These are phyloP conservation scores for Proales similis DNA, from an alignment of 1,140 invertebrate species.

Conservation along the genomic window DNA sequence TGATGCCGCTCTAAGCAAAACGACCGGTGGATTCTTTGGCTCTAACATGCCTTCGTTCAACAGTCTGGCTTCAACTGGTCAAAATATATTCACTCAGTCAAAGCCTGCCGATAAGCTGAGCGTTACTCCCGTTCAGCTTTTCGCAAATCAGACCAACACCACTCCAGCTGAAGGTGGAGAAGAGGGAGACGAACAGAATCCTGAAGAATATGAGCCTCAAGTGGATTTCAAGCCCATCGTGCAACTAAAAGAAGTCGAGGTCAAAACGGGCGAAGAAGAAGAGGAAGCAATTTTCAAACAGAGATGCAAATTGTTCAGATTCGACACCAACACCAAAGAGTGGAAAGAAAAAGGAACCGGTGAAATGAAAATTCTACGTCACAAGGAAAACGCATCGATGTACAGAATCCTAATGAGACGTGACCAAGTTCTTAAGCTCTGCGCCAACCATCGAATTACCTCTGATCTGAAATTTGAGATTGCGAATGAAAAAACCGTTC, in stretches of 20 bases:
- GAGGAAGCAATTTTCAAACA: conserved; percentile 61
- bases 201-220: conserved; percentile 35
- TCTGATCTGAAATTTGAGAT: conserved; percentile 44
- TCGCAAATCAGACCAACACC: too few relatives aligned
- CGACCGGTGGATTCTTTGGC: too few relatives aligned
- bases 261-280: conserved; percentile 73
- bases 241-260: conserved; percentile 44
- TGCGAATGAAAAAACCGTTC: conserved; percentile 35
- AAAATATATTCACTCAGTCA: too few relatives aligned
- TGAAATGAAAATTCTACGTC: conserved; percentile 49
- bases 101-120: too few relatives aligned
- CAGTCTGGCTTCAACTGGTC: too few relatives aligned
- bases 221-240: conserved; percentile 36
- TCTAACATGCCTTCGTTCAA: too few relatives aligned
- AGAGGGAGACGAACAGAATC: conserved; percentile 15
- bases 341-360: conserved; percentile 56
- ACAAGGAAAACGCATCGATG: conserved; percentile 25
- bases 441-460: conserved; percentile 52
- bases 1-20: too few relatives aligned
- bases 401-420: conserved; percentile 51
- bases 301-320: conserved; percentile 45
- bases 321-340: conserved; percentile 39
- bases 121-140: too few relatives aligned
- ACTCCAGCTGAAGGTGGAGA: conserved; percentile 18
- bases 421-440: conserved; percentile 55